Evolutionary conservation across 2,888 invertebrate species (phyloP).

Genomic region (Polylopha cassiicola): DNA sequence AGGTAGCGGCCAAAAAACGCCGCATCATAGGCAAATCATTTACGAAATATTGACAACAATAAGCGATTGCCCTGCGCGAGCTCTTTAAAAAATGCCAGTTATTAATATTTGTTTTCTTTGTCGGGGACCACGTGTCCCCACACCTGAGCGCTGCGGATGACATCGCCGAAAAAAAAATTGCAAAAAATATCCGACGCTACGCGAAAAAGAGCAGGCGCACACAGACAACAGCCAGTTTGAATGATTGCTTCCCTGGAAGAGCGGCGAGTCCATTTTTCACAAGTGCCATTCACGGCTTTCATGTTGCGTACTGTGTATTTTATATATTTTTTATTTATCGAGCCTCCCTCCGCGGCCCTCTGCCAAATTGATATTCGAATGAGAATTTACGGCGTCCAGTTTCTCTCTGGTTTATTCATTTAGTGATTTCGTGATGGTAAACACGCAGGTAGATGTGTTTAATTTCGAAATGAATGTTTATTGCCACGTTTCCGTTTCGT

Average conservation of each 20-base stretch:
- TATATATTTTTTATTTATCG: conserved; percentile 72
- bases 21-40: conserved; percentile 73
- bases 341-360: conserved; percentile 43
- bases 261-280: conserved; percentile 78
- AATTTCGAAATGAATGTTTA: conserved; percentile 76
- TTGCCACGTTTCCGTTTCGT: conserved; percentile 68
- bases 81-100: conserved; percentile 75
- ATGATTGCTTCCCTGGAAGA: conserved; percentile 77
- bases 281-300: conserved; percentile 77
- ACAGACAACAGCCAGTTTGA: conserved; percentile 76
- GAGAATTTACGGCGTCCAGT: conserved; percentile 65
- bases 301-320: conserved; percentile 68
- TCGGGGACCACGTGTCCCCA: conserved; percentile 71
- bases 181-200: conserved; percentile 58
- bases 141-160: conserved; percentile 75
- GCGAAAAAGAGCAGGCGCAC: conserved; percentile 74
- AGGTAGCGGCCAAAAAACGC: conserved; percentile 61
- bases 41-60: conserved; percentile 77
- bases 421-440: conserved; percentile 73
- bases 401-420: conserved; percentile 76
- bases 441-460: conserved; percentile 75
- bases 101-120: conserved; percentile 76
- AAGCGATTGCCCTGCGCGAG: conserved; percentile 51
- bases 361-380: conserved; percentile 74
- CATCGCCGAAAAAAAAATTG: conserved; percentile 67